Percentiles rank a stretch among this genome's conserved stretches.
Conservation (phyloP, 2,888 invertebrate species). For the Oscheius sp. region DNA sequence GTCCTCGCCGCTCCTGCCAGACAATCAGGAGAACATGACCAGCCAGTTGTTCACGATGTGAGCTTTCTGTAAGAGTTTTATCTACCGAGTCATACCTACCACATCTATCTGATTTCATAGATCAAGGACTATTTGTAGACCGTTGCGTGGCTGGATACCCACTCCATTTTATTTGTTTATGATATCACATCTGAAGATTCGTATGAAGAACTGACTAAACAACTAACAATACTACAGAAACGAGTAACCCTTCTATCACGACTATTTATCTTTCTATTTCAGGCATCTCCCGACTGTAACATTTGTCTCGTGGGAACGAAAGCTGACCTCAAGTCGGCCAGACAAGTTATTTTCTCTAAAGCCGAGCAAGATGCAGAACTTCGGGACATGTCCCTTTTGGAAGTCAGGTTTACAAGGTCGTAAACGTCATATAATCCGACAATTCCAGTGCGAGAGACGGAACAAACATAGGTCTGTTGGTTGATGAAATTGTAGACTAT, state of each 20-base stretch:
- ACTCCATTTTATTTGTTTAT: conserved; percentile 20
- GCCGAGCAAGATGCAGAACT: conserved; percentile 27
- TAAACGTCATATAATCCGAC: neutral
- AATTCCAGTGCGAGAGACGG: conserved; percentile 10
- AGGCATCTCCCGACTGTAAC: conserved; percentile 28
- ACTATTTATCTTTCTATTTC: neutral
- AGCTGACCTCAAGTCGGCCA: conserved; percentile 2
- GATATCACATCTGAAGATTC: conserved; percentile 15
- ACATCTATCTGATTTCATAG: neutral
- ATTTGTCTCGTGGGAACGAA: conserved; percentile 25
- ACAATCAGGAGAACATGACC: neutral
- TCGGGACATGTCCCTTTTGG: conserved; percentile 16
- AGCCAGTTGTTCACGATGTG: conserved; percentile 13
- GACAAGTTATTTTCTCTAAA: conserved; percentile 6
- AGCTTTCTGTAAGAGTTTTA: neutral
- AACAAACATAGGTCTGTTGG: conserved; percentile 2
- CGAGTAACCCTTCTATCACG: neutral
- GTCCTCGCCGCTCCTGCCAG: neutral
- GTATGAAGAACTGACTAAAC: conserved; percentile 11
- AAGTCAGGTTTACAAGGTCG: too few relatives aligned
- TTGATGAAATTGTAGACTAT: conserved; percentile 16
- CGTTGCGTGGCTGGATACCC: conserved; percentile 24
- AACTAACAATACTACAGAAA: conserved; percentile 7
- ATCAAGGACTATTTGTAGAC: conserved; percentile 3
- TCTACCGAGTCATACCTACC: neutral